phyloP scores from a whole-genome alignment of 1,140 invertebrate genomes.

The Drosophila sproati region DNA sequence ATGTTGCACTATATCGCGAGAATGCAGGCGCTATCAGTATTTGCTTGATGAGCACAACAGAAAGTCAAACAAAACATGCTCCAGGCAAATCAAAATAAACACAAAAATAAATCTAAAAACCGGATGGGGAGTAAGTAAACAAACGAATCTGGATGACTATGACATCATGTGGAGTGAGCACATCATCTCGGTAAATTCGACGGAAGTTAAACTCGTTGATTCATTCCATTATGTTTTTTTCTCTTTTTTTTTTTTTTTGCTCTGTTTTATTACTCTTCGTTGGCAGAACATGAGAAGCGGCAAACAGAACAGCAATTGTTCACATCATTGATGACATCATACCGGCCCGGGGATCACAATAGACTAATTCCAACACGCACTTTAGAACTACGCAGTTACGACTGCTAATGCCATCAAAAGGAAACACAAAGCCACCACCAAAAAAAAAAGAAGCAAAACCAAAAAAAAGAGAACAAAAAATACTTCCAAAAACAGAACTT shows the following conservation, averaged over 20 bases:
- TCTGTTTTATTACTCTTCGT: too few species aligned
- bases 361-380: constrained; percentile 14
- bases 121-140: background rate
- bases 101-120: background rate
- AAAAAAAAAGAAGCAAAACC: background rate
- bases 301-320: background rate
- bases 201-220: constrained; percentile 8
- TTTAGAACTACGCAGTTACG: constrained; percentile 39
- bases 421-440: constrained; percentile 4
- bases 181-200: background rate
- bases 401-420: constrained; percentile 6
- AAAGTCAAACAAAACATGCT: constrained; percentile 2
- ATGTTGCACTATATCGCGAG: constrained; percentile 5
- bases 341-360: constrained; percentile 16
- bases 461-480: background rate
- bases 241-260: constrained; percentile 13
- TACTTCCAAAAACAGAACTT: constrained; percentile 17
- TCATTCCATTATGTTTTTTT: background rate
- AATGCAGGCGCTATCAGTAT: background rate
- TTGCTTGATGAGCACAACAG: background rate
- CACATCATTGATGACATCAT: constrained; percentile 47
- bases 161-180: constrained; percentile 11
- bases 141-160: constrained; percentile 4
- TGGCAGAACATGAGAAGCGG: too few species aligned
- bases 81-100: background rate